These are phyloP conservation scores for Drosophila biarmipes DNA, from an alignment of 1,140 invertebrate species.

Conservation along the genomic window DNA sequence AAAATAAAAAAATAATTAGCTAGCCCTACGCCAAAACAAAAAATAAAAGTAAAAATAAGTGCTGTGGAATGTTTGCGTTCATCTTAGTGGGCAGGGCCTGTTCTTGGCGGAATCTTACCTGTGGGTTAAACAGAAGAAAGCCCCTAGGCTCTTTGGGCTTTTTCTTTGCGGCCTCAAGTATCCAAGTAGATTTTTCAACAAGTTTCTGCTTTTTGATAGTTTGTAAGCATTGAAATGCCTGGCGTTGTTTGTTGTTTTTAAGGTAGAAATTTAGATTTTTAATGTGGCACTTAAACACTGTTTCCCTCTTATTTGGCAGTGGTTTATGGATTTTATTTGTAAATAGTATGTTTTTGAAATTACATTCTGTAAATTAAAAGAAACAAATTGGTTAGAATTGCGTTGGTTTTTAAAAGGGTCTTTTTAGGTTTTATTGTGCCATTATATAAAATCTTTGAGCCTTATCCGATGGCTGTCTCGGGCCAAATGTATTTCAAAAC, in stretches of 20 bases:
- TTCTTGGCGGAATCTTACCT: conserved; percentile 62
- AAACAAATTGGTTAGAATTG: neutral
- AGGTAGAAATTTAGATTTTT: conserved; percentile 9
- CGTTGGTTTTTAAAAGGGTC: neutral
- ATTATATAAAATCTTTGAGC: neutral
- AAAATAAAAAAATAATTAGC: conserved; percentile 64
- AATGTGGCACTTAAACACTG: conserved; percentile 30
- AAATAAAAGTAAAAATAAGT: conserved; percentile 18
- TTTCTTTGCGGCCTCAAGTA: conserved; percentile 47
- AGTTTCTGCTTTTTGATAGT: conserved; percentile 49
- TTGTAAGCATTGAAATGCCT: conserved; percentile 23
- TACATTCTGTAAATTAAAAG: conserved; percentile 7
- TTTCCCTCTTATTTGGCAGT: conserved; percentile 7
- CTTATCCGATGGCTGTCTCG: conserved; percentile 2
- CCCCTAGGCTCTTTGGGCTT: conserved; percentile 41
- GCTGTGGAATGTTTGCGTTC: conserved; percentile 38
- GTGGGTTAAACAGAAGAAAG: conserved; percentile 59
- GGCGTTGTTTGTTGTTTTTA: conserved; percentile 25
- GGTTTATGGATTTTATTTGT: neutral
- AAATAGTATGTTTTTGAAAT: conserved; percentile 4
- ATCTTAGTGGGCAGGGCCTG: conserved; percentile 50
- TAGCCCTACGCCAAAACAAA: conserved; percentile 53
- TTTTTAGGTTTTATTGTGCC: neutral
- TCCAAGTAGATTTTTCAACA: conserved; percentile 62
- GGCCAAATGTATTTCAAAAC: conserved; percentile 20